Evolutionary conservation across 2,113 vertebrate species (phyloP), one percentile per base, ranked within the genome.

Genomic region (Illadopsis cleaveri): DNA sequence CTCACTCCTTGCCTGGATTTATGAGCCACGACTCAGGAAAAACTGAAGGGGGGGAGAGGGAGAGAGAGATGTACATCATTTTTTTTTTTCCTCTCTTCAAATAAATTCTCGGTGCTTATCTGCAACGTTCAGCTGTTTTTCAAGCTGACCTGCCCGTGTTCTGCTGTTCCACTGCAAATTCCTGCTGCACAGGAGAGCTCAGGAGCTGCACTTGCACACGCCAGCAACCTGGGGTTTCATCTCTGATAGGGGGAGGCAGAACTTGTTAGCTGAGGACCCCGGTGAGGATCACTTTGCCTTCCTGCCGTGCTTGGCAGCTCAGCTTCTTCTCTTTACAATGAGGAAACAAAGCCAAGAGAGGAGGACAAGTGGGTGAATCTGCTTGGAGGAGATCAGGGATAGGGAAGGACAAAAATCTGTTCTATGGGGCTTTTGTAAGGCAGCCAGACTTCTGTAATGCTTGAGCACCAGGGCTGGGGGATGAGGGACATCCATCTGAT

Each of bases 121-220:
- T 95, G 86, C 81, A 58, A 91, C 93, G 94, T 89, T 96, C 96
- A 96, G 95, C 95, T 96, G 96, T 86, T 95, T 95, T 94, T 76
- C 66, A 50, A 40, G 91, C 93, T 95, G 92, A 94, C 89, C 82
- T 93, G 77, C 77, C 69, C 2, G 0, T 69, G 62, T 89, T 87
- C 54, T 38, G 73, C 80, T 92, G 80, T 75, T 83, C 57, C n/a
- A 37, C 47, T 24, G 37, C 92, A 78, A 92, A 94, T 91, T 88
- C 80, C 62, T 92, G 58, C 53, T 40, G 73, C 33, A 17, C 40
- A 47, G 89, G 72, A 61, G 65, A 65, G 77, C 91, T 94, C 83
- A 44, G 90, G 89, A 89, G 22, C 66, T 78, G 45, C 78, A 57
- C 66, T 91, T n/a, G 83, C 80, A 31, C 86, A 60, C 0, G 50